Evolutionary conservation across 2,888 invertebrate species (phyloP), one percentile per base, ranked within the genome.

Genomic region (Alentia gelatinosa): DNA sequence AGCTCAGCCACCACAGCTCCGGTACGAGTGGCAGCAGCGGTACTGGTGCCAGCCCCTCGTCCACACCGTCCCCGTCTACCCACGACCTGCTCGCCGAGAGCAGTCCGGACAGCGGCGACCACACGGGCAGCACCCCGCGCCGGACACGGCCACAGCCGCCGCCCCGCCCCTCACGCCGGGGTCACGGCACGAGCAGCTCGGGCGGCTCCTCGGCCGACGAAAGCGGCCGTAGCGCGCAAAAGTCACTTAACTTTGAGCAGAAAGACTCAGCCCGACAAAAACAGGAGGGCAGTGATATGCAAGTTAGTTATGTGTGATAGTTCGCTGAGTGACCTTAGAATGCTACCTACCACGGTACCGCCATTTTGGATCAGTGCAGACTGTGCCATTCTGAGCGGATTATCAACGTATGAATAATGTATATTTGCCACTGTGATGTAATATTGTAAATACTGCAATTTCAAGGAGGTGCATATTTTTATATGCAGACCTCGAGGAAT

Each of bases 251-350:
- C 19, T 83, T 83, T 47, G 89, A 37, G 4, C 39, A 35, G 3
- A 86, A 42, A 3, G 86, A 42, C 26, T 30, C 42, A 4, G 42
- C 42, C 37, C 83, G 40, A 26, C 83, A 83, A 83, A 83, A 83
- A 74, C n/a, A n/a, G n/a, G 89, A 74, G 12, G 39, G n/a, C 79
- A 12, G 75, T 9, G 90, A 90, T n/a, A 74, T 90, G 50, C 90
- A 90, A 47, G 79, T 90, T 50, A 90, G 90, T 56, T 75, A 90
- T 33, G 90, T 90, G 39, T 74, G 83, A 47, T 83, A 12, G 26
- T 74, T 12, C 15, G 30, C 19, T 74, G 47, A 33, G 5, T 74
- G 30, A 4, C 74, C 56, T 19, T n/a, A 56, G 56, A 56, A 56
- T 56, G 12, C 47, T 56, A n/a, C 56, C 56, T 56, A 56, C 19